phyloP scores from a whole-genome alignment of 2,888 invertebrate species.

The Drosophila hamatofila region DNA sequence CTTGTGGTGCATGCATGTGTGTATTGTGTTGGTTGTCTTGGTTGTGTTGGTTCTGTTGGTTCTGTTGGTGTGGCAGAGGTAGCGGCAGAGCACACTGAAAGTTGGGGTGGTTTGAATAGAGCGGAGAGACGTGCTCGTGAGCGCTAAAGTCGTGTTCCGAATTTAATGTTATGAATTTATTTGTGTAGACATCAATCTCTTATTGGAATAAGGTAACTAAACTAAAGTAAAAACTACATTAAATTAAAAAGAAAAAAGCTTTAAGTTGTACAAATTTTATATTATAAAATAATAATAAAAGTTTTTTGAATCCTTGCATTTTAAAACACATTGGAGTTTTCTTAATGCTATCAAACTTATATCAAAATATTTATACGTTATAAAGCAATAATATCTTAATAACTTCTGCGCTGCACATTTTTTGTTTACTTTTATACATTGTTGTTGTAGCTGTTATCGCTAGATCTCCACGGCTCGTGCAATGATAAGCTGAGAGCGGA shows the following conservation, averaged over 20 bases:
- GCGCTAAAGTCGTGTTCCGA: neutral
- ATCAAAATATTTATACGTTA: neutral
- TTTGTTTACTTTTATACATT: constrained; percentile 7
- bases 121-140: constrained; percentile 51
- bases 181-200: neutral
- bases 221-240: neutral
- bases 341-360: too few species aligned
- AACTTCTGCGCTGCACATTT: neutral
- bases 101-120: constrained; percentile 39
- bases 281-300: neutral
- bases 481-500: constrained; percentile 26
- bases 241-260: too few species aligned
- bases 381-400: neutral
- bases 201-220: neutral
- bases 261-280: neutral
- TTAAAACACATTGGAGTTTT: neutral
- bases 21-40: neutral
- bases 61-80: constrained; percentile 18
- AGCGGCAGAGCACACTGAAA: constrained; percentile 18
- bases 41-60: neutral
- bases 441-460: constrained; percentile 12
- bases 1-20: constrained; percentile 1
- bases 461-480: constrained; percentile 25
- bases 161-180: neutral
- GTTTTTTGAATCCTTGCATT: fast-evolving